These are phyloP conservation scores for Sciurus carolinensis DNA, from an alignment of 2,797 vertebrate species.

Conservation along the genomic window DNA sequence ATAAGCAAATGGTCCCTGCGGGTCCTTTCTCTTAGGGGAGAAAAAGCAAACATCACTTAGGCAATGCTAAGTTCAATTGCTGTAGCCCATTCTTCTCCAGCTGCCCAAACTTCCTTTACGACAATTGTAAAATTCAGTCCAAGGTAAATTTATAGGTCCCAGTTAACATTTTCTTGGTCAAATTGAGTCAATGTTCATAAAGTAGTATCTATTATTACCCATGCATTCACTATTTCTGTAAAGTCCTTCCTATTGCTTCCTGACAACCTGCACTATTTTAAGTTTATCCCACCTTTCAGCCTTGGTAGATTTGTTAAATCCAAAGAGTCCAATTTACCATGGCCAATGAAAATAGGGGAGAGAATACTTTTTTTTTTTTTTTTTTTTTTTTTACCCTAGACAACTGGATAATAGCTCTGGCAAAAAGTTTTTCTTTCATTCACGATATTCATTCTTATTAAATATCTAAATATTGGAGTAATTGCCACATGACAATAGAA, in stretches of 20 bases:
- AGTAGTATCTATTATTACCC: not conserved
- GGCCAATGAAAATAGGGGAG: not conserved
- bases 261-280: not conserved
- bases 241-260: conserved; percentile 10
- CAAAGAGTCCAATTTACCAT: not conserved
- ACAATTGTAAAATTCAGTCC: not conserved
- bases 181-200: not conserved
- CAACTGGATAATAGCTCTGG: not conserved
- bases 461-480: not conserved
- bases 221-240: not conserved
- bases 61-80: not conserved
- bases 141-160: not conserved
- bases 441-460: not conserved
- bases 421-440: not conserved
- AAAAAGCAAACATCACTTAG: not conserved
- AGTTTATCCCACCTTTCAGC: not conserved
- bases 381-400: not conserved
- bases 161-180: not conserved
- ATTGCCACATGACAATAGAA: not conserved
- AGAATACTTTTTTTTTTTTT: not conserved
- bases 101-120: not conserved
- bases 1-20: not conserved
- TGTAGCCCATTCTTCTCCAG: not conserved
- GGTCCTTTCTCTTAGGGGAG: not conserved
- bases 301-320: not conserved